Base-by-base conservation (phyloP, 2,888 invertebrate species). In the Diplazon laetatorius region DNA sequence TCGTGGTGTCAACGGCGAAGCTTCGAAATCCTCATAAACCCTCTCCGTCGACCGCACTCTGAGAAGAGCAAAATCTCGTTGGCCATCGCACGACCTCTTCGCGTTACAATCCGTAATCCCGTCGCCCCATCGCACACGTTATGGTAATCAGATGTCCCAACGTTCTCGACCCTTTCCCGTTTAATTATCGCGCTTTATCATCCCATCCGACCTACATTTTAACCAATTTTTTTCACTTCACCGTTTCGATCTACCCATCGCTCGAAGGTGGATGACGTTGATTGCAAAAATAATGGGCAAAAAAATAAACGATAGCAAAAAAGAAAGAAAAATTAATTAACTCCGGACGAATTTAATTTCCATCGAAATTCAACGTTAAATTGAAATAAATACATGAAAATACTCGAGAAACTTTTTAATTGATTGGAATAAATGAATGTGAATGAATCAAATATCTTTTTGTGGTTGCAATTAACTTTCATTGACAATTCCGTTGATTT, bases 1-100 rank as follows among this genome's bases (percentile, higher is more conserved):
- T 20, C 25, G 52, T 22, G 25, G 52, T 25, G 52, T 52, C 52
- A 52, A 52, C 25, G 9, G 25, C 52, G 25, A 25, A 22, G 52
- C 52, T 25, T n/a, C 25, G 16, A 25, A 22, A n/a, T 25, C 25
- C 25, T 52, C 25, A n/a, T 22, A 22, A 52, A 5, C 25, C 52
- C 25, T 6, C 52, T n/a, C n/a, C 3, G 52, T 25, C 14, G 52
- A 25, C 25, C 52, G 5, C 52, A 14, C 25, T 25, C 8, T 25
- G n/a, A 12, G 22, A 22, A 25, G 52, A 52, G n/a, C n/a, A n/a
- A 52, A 52, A n/a, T 52, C 25, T n/a, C n/a, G 12, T 22, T 50
- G 22, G 3, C 20, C 50, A 22, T 20, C 12, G 50, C 20, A 20
- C 50, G 20, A 22, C 25, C 52, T 22, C n/a, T 14, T 48, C 18